A percentile compares a stretch with the other conserved stretches of the same genome.
These are phyloP conservation scores for Zhengitettix transpicula DNA, from an alignment of 2,888 invertebrate genomes.

Conservation along the genomic window DNA sequence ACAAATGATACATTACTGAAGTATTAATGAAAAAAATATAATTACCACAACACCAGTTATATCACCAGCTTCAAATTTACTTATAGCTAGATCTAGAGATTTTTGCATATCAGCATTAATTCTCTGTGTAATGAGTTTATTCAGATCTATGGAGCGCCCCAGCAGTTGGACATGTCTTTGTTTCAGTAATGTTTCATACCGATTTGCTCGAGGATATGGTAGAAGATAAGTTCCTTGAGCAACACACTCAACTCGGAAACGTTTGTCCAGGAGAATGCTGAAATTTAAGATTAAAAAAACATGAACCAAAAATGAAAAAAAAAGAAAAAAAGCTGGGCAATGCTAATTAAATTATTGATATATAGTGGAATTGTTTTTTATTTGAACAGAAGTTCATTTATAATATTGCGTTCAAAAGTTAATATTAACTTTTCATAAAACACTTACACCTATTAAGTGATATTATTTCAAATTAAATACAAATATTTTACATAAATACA, in stretches of 20 bases:
- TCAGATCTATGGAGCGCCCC: slow-evolving; percentile 90
- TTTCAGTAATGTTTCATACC: slow-evolving; percentile 86
- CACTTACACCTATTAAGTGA: too few species aligned
- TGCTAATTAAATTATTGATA: too few species aligned
- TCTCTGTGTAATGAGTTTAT: slow-evolving; percentile 80
- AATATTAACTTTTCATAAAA: too few species aligned
- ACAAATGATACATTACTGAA: too few species aligned
- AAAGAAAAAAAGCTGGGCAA: background rate
- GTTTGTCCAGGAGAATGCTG: slow-evolving; percentile 88
- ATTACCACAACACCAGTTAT: slow-evolving; percentile 87
- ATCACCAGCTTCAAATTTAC: slow-evolving; percentile 92
- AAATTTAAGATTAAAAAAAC: slow-evolving; percentile 12
- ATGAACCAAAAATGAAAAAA: background rate
- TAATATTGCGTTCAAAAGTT: too few species aligned
- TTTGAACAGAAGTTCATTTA: too few species aligned
- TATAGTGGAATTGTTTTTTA: too few species aligned
- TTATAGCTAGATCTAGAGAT: slow-evolving; percentile 86
- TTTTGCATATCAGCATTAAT: slow-evolving; percentile 93
- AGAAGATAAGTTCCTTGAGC: slow-evolving; percentile 73
- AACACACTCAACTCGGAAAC: slow-evolving; percentile 90
- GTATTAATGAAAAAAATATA: slow-evolving; percentile 10
- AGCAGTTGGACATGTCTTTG: slow-evolving; percentile 91
- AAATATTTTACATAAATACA: too few species aligned
- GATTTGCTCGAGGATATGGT: slow-evolving; percentile 72
- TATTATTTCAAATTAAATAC: too few species aligned